Evolutionary conservation across 2,797 vertebrate species (phyloP).

Genomic region (Coregonus sp.): DNA sequence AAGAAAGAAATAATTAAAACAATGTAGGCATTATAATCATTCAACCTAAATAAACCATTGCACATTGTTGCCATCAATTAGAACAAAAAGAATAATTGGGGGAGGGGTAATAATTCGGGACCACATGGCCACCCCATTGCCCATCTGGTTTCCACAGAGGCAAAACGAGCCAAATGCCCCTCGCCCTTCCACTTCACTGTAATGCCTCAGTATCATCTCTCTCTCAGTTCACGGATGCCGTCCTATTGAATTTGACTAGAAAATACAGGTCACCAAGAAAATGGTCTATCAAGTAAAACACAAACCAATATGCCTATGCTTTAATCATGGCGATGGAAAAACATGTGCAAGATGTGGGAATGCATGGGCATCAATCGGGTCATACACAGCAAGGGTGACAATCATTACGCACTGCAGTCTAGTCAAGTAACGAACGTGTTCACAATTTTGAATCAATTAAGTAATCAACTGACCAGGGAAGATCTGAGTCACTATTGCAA

Average conservation of each 20-base stretch:
- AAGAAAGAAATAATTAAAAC: background rate
- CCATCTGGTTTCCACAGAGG: constrained; percentile 81
- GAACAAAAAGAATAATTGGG: constrained; percentile 51
- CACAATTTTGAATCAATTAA: background rate
- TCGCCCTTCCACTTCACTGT: constrained; percentile 20
- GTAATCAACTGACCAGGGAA: background rate
- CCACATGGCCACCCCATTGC: constrained; percentile 76
- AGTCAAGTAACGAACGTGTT: background rate
- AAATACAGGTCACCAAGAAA: background rate
- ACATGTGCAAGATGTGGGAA: background rate
- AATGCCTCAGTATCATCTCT: no score
- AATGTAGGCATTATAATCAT: background rate
- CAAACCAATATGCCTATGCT: background rate
- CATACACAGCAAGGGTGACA: no score
- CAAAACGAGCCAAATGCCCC: constrained; percentile 69
- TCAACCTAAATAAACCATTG: background rate
- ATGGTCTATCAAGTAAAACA: background rate
- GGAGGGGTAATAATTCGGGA: constrained; percentile 52
- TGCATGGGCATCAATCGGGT: background rate
- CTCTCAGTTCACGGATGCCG: no score
- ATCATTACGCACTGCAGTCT: background rate
- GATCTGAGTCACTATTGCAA: background rate
- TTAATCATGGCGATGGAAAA: background rate
- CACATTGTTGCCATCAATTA: constrained; percentile 46
- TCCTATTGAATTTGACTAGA: background rate